phyloP scores from a whole-genome alignment of 2,888 invertebrate genomes.

The Isoperla grammatica region DNA sequence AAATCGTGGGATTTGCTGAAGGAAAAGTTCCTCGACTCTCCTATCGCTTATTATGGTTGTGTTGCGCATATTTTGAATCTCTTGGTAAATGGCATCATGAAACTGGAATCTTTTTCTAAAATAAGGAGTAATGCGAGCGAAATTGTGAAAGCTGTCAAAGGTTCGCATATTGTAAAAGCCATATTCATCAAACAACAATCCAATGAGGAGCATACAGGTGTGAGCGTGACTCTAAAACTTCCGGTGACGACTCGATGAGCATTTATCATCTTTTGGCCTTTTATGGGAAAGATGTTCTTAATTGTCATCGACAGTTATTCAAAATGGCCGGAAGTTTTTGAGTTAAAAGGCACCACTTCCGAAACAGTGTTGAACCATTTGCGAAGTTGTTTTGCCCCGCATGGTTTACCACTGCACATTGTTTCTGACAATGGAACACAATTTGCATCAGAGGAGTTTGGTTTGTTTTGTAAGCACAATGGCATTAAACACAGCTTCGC shows the following conservation, averaged over 20 bases:
- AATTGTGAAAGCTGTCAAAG: slow-evolving; percentile 3
- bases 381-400: too few species aligned
- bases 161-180: background rate
- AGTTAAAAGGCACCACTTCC: too few species aligned
- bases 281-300: too few species aligned
- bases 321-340: too few species aligned
- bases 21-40: slow-evolving; percentile 27
- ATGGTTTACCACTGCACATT: too few species aligned
- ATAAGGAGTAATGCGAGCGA: background rate
- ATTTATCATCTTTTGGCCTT: background rate
- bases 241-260: background rate
- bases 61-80: background rate
- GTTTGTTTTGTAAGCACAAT: too few species aligned
- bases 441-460: too few species aligned
- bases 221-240: background rate
- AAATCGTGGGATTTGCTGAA: slow-evolving; percentile 32
- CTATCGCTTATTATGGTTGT: slow-evolving; percentile 1
- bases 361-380: too few species aligned
- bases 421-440: too few species aligned
- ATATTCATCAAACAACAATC: background rate
- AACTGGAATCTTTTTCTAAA: background rate
- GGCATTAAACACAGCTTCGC: too few species aligned
- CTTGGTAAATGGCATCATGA: background rate
- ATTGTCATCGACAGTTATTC: too few species aligned
- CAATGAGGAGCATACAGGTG: background rate